Base-by-base conservation (phyloP, 2,113 vertebrate genomes). In the Proterorhinus semilunaris region DNA sequence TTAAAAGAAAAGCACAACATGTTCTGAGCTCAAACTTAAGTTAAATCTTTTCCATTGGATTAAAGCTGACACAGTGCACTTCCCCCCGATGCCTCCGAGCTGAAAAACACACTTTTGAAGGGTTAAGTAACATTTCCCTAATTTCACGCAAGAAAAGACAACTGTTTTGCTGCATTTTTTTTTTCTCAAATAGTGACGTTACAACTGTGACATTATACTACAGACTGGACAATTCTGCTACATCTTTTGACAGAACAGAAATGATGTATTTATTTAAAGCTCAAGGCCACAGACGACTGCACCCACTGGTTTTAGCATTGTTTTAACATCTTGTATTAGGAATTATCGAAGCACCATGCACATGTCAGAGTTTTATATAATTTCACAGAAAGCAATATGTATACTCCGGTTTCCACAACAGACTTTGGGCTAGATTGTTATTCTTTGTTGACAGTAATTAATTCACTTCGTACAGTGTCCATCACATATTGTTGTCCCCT, bases 81-180 rank as follows among this genome's bases (percentile, higher is more conserved):
- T 66, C 9, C 15, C 13, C 53, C 10, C 9, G 53, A 54, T 44
- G 36, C n/a, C n/a, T n/a, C 58, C 13, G 65, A 27, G 52, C 36
- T 48, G 48, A 11, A 48, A 62, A 36, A 17, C 7, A 11, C 17
- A 69, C 27, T 66, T 52, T 10, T 21, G 7, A 51, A 61, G 59
- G 72, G 57, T 64, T 58, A 68, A 53, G 15, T 69, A 52, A 69
- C 72, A 75, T 75, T 75, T 69, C 17, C 66, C n/a, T 75, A 63
- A 64, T 69, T 69, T 75, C 66, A 68, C 66, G 45, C 72, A 45
- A 58, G 66, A 75, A 65, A 62, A 75, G 58, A 69, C 51, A 50
- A 63, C 36, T 17, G 72, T 74, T 54, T 48, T 51, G n/a, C 27
- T 51, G 48, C 54, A 6, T 1, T 7, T 17, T 49, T 48, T 63